Evolutionary conservation across 2,113 vertebrate species (phyloP).

Genomic region (Podarcis muralis): DNA sequence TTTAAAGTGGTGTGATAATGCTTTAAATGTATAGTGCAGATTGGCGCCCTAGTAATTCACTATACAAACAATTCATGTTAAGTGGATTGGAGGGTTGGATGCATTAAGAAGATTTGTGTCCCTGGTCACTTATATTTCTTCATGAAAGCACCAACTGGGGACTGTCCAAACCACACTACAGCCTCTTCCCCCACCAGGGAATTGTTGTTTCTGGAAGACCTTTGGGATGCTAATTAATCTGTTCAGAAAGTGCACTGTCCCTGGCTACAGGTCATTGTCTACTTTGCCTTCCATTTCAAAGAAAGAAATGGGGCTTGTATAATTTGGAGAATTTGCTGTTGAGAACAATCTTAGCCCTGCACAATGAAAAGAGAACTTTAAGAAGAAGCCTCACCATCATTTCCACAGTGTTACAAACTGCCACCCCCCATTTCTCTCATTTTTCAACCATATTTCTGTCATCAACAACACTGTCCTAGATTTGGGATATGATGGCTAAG

Average conservation of each 20-base stretch:
- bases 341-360: background rate
- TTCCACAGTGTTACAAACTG: background rate
- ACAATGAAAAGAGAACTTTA: background rate
- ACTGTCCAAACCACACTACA: constrained; percentile 49
- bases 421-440: background rate
- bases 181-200: constrained; percentile 24
- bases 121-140: constrained; percentile 42
- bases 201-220: constrained; percentile 32
- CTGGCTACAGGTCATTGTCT: constrained; percentile 55
- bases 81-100: background rate
- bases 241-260: constrained; percentile 58
- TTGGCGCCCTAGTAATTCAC: background rate
- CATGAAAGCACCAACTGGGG: constrained; percentile 55
- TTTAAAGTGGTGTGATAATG: no score
- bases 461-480: background rate
- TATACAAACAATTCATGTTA: background rate
- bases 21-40: no score
- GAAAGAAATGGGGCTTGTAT: constrained; percentile 47
- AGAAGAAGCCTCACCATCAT: background rate
- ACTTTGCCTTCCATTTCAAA: constrained; percentile 58
- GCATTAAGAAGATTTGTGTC: background rate
- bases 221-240: constrained; percentile 68
- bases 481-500: background rate
- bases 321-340: background rate
- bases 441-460: background rate